phyloP scores from a whole-genome alignment of 1,140 invertebrate genomes.

The Drosophila serrata region DNA sequence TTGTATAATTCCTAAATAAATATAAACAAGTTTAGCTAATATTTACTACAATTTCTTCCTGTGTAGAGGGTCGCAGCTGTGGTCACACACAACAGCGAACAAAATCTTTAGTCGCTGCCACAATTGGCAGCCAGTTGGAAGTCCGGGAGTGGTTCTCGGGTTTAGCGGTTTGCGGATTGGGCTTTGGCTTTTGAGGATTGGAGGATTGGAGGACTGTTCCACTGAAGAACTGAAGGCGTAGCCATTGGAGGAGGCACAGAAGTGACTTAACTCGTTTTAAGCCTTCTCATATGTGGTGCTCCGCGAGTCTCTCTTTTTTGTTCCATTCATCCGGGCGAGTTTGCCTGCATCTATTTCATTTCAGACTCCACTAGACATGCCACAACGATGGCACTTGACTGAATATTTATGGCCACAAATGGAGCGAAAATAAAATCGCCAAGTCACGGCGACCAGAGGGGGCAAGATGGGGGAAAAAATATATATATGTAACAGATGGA shows the following conservation, averaged over 20 bases:
- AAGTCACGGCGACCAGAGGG: constrained; percentile 69
- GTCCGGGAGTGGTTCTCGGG: constrained; percentile 41
- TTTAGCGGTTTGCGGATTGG: constrained; percentile 20
- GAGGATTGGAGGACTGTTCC: constrained; percentile 11
- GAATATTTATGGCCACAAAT: constrained; percentile 83
- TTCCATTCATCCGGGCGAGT: not conserved
- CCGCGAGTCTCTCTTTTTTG: constrained; percentile 8
- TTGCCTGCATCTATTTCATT: constrained; percentile 77
- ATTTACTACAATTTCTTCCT: constrained; percentile 7
- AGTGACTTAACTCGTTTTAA: constrained; percentile 83
- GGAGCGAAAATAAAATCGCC: constrained; percentile 83
- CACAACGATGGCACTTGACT: constrained; percentile 81
- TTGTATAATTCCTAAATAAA: not conserved
- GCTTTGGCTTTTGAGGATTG: not conserved
- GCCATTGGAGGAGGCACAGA: constrained; percentile 62
- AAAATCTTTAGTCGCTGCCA: constrained; percentile 46
- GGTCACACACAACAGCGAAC: constrained; percentile 39
- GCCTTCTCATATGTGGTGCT: constrained; percentile 60
- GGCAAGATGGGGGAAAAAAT: not conserved
- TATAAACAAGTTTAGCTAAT: not conserved
- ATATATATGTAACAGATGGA: constrained; percentile 22
- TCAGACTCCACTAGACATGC: constrained; percentile 80
- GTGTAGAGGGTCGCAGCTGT: constrained; percentile 39
- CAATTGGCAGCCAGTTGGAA: constrained; percentile 52
- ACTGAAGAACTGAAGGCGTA: constrained; percentile 19